Base-by-base conservation (phyloP, 2,797 vertebrate genomes). In the Vespertilio murinus region DNA sequence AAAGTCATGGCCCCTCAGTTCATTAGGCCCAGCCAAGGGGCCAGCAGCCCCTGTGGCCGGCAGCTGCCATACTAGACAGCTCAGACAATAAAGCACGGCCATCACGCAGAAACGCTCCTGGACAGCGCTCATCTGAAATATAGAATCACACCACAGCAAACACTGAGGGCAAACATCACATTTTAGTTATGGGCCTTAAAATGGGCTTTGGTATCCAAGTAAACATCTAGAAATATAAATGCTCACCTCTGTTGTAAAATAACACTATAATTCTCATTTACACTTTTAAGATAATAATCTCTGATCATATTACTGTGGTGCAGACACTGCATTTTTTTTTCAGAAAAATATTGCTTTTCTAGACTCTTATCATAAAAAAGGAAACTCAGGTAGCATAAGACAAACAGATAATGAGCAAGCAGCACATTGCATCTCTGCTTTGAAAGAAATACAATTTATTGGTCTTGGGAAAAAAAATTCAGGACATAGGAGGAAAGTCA, bases 361-460 rank as follows among this genome's bases (percentile, higher is more conserved):
- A 61, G 38, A 88, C 38, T 61, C 9, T 78, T 82, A 82, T 52
- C 30, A 64, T 33, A 38, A 33, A 90, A 90, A 90, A 45, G 52
- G n/a, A 84, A 79, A 38, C 0, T 1, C 23, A 79, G 38, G 42
- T 25, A 61, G 33, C 40, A 22, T 54, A 87, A 61, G 18, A 80
- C 42, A 92, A 80, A 87, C 20, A 83, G 47, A 49, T 45, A 83
- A 88, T 74, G 35, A 71, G 25, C n/a, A 38, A 14, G 9, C 23
- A 22, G 28, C 49, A 83, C 47, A 52, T 0, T 69, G 23, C 25
- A 79, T 78, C n/a, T 81, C 17, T 74, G 42, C 38, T 86, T 71
- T 94, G 52, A 94, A 89, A 92, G 61, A 88, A 73, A 85, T 59
- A 67, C 6, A 94, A 54, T 59, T 87, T 71, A 90, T 22, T 25